phyloP scores from a whole-genome alignment of 2,888 invertebrate species.

The Pollenia labialis region DNA sequence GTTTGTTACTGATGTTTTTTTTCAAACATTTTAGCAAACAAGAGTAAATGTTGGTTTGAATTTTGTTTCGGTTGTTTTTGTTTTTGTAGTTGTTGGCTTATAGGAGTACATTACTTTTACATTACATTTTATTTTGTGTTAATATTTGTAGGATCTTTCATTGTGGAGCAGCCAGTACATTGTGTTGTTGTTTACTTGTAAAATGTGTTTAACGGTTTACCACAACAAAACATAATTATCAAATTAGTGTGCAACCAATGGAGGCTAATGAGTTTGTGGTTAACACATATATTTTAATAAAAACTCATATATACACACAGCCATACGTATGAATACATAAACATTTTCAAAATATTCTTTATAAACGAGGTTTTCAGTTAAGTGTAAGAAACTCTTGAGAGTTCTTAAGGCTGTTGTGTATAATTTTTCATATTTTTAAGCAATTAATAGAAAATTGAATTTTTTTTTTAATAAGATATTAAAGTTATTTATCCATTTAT shows the following conservation, averaged over 20 bases:
- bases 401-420: background rate
- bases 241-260: constrained; percentile 74
- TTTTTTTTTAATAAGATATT: too few relatives aligned
- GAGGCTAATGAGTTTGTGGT: constrained; percentile 73
- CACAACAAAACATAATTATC: constrained; percentile 74
- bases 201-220: constrained; percentile 68
- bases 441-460: too few relatives aligned
- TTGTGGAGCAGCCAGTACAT: constrained; percentile 38
- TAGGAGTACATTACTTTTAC: constrained; percentile 70
- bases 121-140: constrained; percentile 63
- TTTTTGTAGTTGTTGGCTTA: constrained; percentile 11
- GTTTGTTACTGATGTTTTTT: constrained; percentile 22
- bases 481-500: too few relatives aligned
- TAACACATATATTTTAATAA: constrained; percentile 57
- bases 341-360: too few relatives aligned
- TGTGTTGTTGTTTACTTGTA: constrained; percentile 55
- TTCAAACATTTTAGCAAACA: constrained; percentile 51
- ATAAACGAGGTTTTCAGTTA: too few relatives aligned
- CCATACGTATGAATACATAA: background rate
- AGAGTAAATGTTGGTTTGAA: constrained; percentile 39
- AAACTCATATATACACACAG: background rate
- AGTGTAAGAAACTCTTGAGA: too few relatives aligned
- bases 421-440: constrained; percentile 1
- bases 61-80: constrained; percentile 19
- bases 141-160: constrained; percentile 66